Evolutionary conservation across 2,113 vertebrate species (phyloP), one percentile per base, ranked within the genome.

Genomic region (Bos javanicus): DNA sequence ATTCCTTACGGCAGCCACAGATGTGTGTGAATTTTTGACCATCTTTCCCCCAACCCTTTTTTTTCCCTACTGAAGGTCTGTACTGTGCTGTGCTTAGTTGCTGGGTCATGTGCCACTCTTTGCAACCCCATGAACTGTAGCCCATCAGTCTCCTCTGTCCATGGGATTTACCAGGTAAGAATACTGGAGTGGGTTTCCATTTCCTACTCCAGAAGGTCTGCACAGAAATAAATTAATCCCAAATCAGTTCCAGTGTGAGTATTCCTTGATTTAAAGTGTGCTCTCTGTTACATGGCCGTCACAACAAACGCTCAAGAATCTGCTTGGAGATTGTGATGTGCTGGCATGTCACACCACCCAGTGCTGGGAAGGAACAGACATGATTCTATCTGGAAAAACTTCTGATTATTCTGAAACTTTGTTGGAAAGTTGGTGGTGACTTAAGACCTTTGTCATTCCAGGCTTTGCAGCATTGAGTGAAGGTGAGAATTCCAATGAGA

Each of bases 1-100:
- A 33, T 26, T 67, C 90, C 95, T 96, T 64, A 62, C 64, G 96
- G 96, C 43, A 76, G 6, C 46, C 84, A 11, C 97, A 93, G 97
- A 90, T 96, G 95, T 88, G 92, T 13, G 71, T 30, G 74, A 87
- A 90, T 90, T 21, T n/a, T 25, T 59, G 80, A 39, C 74, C n/a
- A 4, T 43, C 67, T 28, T 86, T 57, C 23, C 19, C 16, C 16
- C 2, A 0, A 8, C 4, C 12, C 11, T 7, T 11, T 33, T 1
- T 25, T 1, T 7, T 14, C 5, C 28, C 26, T 10, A 10, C 50
- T 17, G 46, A 76, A 93, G 87, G 16, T 56, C 52, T 52, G 39
- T 39, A 6, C 8, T 76, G 39, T 19, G n/a, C 64, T 71, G 64
- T 76, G 23, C 39, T 39, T 43, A 39, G 71, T 43, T 76, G 23